Base-by-base conservation (phyloP, 53 echinoderm and acorn worm genomes). In the Echinometra lucunter region DNA sequence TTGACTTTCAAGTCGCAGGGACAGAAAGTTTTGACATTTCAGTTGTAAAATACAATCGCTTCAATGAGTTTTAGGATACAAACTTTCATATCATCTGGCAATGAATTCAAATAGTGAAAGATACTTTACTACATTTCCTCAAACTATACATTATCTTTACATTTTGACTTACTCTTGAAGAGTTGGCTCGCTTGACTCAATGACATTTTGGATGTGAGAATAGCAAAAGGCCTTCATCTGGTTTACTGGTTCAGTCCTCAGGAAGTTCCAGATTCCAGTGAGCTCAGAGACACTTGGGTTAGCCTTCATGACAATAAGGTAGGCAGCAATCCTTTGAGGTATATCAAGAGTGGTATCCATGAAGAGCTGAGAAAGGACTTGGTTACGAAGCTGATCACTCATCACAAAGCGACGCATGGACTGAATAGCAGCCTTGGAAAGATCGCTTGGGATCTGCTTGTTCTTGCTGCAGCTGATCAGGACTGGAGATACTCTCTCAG, bases 161-260 rank as follows among this genome's bases (percentile, higher is more conserved):
- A 49, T 6, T 49, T 9, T 6, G 4, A 94, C 98, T 96, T 95
- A 99, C 99, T 94, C 96, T 85, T 98, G 97, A 4, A 98, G 95
- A 67, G 96, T 91, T 40, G 97, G 97, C 60, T 97, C 96, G 42
- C 98, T 98, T 19, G 98, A 96, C 91, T 97, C 96, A 94, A 99
- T 81, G 45, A 99, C 93, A 85, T 97, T 99, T 9, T 96, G 93
- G 85, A 99, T 96, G 95, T 98, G 96, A 88, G 99, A 99, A 94
- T 95, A 97, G 88, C 96, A 91, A 95, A 99, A 99, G 45, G 99
- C 97, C 89, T 95, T 96, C 74, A 99, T 95, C 96, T 99, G 99
- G 90, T 95, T 95, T 21, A 96, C 95, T 0, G 98, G 98, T 89
- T 99, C 99, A 21, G 94, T 89, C 82, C 96, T 95, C 57, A 99